Evolutionary conservation across 1,140 invertebrate genomes (phyloP).

Genomic region (Drosophila aff.): DNA sequence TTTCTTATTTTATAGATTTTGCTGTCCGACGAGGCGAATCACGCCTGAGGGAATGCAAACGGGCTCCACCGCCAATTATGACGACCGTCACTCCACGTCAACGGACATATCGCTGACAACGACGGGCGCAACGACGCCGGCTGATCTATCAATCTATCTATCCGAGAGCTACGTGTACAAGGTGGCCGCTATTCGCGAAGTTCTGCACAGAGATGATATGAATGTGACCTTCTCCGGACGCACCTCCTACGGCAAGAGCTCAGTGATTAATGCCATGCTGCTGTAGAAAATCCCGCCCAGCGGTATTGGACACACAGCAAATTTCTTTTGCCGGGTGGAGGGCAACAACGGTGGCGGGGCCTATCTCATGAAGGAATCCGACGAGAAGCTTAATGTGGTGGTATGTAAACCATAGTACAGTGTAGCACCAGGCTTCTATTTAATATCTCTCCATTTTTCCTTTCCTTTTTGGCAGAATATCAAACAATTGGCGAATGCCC

Average conservation of each 20-base stretch:
- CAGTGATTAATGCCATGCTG: conserved; percentile 99
- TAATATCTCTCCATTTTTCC: background rate
- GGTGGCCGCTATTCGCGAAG: conserved; percentile 96
- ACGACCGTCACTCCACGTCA: too few relatives aligned
- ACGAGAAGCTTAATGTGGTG: conserved; percentile 92
- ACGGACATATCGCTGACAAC: too few relatives aligned
- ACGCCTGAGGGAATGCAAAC: too few relatives aligned
- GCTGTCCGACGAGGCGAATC: too few relatives aligned
- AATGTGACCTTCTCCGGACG: conserved; percentile 99
- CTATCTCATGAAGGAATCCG: conserved; percentile 93
- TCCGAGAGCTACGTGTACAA: conserved; percentile 92
- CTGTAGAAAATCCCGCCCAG: conserved; percentile 98
- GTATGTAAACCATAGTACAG: conserved; percentile 83
- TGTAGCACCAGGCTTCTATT: too few relatives aligned
- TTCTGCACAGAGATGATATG: conserved; percentile 98
- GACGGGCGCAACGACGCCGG: too few relatives aligned
- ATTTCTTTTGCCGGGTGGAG: conserved; percentile 99
- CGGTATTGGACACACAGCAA: conserved; percentile 99
- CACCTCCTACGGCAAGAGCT: conserved; percentile 99
- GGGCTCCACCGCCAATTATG: too few relatives aligned
- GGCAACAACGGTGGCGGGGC: conserved; percentile 95
- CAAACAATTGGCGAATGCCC: conserved; percentile 95
- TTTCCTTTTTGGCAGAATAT: conserved; percentile 89
- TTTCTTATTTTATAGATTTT: too few relatives aligned
- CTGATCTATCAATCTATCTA: too few relatives aligned